Base-by-base conservation (phyloP, 2,888 invertebrate species). In the Marasmarcha lunaedactyla region DNA sequence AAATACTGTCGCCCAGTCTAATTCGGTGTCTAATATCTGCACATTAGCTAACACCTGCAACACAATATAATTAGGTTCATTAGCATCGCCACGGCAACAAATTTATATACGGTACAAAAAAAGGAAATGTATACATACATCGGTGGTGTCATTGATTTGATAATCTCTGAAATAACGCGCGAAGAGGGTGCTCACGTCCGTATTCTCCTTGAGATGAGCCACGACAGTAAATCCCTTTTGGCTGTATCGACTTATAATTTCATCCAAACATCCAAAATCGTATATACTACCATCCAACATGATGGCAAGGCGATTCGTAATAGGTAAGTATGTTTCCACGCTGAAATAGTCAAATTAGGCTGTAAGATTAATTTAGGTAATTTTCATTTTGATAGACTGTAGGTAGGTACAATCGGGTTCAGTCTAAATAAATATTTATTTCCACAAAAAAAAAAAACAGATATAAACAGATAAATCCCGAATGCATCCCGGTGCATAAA, bases 41-140 rank as follows among this genome's bases (percentile, higher is more conserved):
- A 78, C 51, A 50, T 74, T 79, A 2, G 64, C 68, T n/a, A 79
- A 54, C 3, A 72, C 71, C 79, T 79, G 58, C 30, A 20, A 20
- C n/a, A n/a, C n/a, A n/a, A n/a, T n/a, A n/a, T n/a, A n/a, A n/a
- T n/a, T n/a, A n/a, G n/a, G n/a, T n/a, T n/a, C n/a, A n/a, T n/a
- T n/a, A n/a, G n/a, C n/a, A n/a, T n/a, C n/a, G n/a, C n/a, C n/a
- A n/a, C n/a, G n/a, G n/a, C n/a, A n/a, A n/a, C n/a, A n/a, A n/a
- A n/a, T n/a, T n/a, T n/a, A n/a, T n/a, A n/a, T n/a, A n/a, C n/a
- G n/a, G n/a, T n/a, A n/a, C n/a, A n/a, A n/a, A n/a, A n/a, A n/a
- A n/a, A n/a, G n/a, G n/a, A 20, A 20, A 20, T 20, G 7, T 20
- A 20, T 5, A 41, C 47, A 51, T 34, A 78, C 79, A 51, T 71